A percentile compares a stretch with the other conserved stretches of the same genome.
Evolutionary conservation across 2,888 invertebrate genomes (phyloP).

Genomic region (Dryobota labecula): DNA sequence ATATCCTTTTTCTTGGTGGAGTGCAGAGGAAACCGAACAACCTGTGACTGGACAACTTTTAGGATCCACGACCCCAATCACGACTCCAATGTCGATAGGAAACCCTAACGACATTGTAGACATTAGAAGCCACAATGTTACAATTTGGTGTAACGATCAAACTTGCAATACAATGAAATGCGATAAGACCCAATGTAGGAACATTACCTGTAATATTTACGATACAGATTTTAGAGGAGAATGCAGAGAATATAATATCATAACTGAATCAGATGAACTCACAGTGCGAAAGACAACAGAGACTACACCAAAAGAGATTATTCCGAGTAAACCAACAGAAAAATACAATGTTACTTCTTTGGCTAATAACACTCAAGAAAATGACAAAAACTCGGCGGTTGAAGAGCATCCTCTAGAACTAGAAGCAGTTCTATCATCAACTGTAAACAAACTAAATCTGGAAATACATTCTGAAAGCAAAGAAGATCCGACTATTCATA

Average conservation of each 20-base stretch:
- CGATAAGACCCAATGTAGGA: slow-evolving; percentile 79
- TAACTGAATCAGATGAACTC: slow-evolving; percentile 70
- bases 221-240: slow-evolving; percentile 86
- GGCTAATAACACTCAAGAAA: slow-evolving; percentile 48
- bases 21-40: slow-evolving; percentile 69
- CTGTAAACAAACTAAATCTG: slow-evolving; percentile 67
- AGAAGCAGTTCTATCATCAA: slow-evolving; percentile 82
- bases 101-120: slow-evolving; percentile 74
- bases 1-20: slow-evolving; percentile 87
- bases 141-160: slow-evolving; percentile 87
- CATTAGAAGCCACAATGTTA: slow-evolving; percentile 80
- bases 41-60: slow-evolving; percentile 72
- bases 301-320: slow-evolving; percentile 10
- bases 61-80: slow-evolving; percentile 72
- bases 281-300: slow-evolving; percentile 63
- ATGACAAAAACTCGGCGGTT: slow-evolving; percentile 53
- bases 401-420: slow-evolving; percentile 80
- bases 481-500: slow-evolving; percentile 40
- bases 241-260: slow-evolving; percentile 82
- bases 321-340: slow-evolving; percentile 26
- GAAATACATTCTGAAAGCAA: slow-evolving; percentile 49
- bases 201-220: slow-evolving; percentile 86
- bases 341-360: slow-evolving; percentile 28
- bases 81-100: too few species aligned
- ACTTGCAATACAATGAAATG: slow-evolving; percentile 87